phyloP scores from a whole-genome alignment of 2,888 invertebrate species.

The Hydrotaea diabolus region DNA sequence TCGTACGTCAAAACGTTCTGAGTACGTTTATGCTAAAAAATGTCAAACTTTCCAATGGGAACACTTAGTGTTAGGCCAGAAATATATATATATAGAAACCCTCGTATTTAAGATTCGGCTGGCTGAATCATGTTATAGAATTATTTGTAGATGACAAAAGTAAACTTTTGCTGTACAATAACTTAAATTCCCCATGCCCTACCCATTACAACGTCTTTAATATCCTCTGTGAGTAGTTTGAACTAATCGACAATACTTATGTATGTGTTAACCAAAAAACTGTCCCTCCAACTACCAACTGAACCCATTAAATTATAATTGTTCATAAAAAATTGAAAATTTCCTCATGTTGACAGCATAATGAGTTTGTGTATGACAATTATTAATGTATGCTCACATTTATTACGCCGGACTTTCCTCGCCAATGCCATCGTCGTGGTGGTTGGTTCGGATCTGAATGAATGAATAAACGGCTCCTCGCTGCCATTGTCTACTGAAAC shows the following conservation, averaged over 20 bases:
- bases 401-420: neutral
- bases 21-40: too few relatives aligned
- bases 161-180: too few relatives aligned
- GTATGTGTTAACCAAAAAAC: neutral
- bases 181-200: too few relatives aligned
- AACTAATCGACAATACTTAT: neutral
- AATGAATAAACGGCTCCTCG: neutral
- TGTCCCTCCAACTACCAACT: neutral
- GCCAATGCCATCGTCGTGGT: neutral
- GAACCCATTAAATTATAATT: slow-evolving; percentile 41
- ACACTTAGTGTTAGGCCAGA: too few relatives aligned
- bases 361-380: slow-evolving; percentile 64
- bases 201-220: too few relatives aligned
- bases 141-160: too few relatives aligned
- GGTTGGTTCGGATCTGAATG: neutral
- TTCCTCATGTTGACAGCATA: slow-evolving; percentile 60
- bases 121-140: too few relatives aligned
- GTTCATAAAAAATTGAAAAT: slow-evolving; percentile 49
- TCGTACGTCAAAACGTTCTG: too few relatives aligned
- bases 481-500: neutral
- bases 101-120: too few relatives aligned
- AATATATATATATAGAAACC: too few relatives aligned
- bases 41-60: too few relatives aligned
- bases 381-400: slow-evolving; percentile 53
- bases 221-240: too few relatives aligned